Base-by-base conservation (phyloP, 2,797 vertebrate genomes). In the Pipistrellus nathusii region DNA sequence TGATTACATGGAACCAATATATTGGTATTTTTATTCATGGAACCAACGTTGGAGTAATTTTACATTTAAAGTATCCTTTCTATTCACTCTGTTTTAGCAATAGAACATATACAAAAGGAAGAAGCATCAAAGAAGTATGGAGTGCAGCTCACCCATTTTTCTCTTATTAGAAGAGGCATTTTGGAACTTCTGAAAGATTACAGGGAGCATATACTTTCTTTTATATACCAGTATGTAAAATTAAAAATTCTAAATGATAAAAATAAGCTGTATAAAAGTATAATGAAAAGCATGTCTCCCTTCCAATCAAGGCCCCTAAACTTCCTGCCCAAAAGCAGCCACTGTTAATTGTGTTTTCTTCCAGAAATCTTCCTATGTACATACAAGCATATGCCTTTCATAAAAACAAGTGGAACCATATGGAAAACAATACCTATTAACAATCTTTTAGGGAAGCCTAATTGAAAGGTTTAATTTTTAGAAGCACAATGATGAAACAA, bases 371-470 rank as follows among this genome's bases (percentile, higher is more conserved):
- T 80, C 62, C 25, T 73, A 38, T 14, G 46, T 66, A 44, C 32
- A 82, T 68, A 83, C 32, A 92, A 87, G 23, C 27, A 78, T 78
- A 15, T 6, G 76, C 20, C 17, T 53, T 81, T 81, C 66, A 44
- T 21, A 6, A 9, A 93, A 93, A 76, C 21, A 90, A 94, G 15
- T 59, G 41, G 73, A 38, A 94, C 73, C 38, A 68, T 85, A 71
- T 88, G 69, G 84, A 85, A 95, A 95, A 91, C 82, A 92, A 86
- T 89, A 73, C 5, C 25, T 88, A 68, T 62, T 78, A 78, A 68
- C 27, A 69, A 8, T 87, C 20, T 78, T n/a, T 75, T 94, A 66
- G 77, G 90, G n/a, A 93, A 85, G 48, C 20, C 55, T 82, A 80
- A 82, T 68, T 38, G 51, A 93, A 94, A 91, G 53, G 59, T 83